A percentile compares a stretch with the other conserved stretches of the same genome.
These are phyloP conservation scores for Orchestia grillus DNA, from an alignment of 1,140 invertebrate genomes.

Conservation along the genomic window DNA sequence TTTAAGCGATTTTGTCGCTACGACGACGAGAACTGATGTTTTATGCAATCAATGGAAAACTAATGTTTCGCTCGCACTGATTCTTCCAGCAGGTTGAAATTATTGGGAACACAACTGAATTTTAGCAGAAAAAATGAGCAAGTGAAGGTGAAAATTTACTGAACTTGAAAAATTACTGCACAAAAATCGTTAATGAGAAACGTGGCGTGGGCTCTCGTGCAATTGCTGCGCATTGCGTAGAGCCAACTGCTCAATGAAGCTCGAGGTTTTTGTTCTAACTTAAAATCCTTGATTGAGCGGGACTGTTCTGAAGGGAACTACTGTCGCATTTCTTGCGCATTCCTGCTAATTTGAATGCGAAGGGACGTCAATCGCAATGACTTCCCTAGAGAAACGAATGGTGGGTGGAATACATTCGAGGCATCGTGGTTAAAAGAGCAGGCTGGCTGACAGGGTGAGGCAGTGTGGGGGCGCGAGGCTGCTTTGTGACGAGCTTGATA, in stretches of 20 bases:
- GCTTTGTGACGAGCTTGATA: too few species aligned
- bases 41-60: neutral
- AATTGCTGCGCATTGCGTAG: neutral
- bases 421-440: too few species aligned
- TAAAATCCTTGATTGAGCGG: neutral
- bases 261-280: neutral
- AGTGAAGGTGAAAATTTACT: neutral
- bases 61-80: neutral
- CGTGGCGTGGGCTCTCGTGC: neutral
- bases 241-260: neutral
- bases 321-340: neutral
- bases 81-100: neutral
- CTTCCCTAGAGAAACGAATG: neutral
- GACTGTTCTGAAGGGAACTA: neutral
- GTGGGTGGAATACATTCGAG: too few species aligned
- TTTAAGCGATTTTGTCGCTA: neutral
- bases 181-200: neutral
- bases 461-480: too few species aligned
- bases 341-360: neutral
- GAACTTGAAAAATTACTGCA: neutral
- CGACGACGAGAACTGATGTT: neutral
- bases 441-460: neutral
- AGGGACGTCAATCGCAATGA: neutral
- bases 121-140: neutral
- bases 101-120: neutral